These are phyloP conservation scores for Himalopsyche tibetana DNA, from an alignment of 2,888 invertebrate genomes.

Conservation along the genomic window DNA sequence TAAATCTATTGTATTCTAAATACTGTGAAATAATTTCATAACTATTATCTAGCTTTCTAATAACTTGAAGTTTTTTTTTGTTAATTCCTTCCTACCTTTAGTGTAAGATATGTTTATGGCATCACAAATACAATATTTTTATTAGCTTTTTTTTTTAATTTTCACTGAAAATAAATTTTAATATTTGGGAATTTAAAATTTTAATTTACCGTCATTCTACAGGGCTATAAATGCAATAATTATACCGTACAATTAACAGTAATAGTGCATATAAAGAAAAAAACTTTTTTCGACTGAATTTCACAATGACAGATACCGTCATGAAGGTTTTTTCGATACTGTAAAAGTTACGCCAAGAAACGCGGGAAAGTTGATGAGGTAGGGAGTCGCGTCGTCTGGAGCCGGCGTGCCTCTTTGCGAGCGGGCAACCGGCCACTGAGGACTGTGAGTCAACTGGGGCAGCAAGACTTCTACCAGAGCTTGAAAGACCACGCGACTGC, in stretches of 20 bases:
- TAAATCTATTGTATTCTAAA: too few relatives aligned
- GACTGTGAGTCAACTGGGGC: constrained; percentile 37
- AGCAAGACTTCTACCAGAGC: background rate
- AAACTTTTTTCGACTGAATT: background rate
- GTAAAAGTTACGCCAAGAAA: constrained; percentile 45
- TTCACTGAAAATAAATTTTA: too few relatives aligned
- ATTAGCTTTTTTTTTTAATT: too few relatives aligned
- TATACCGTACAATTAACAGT: background rate
- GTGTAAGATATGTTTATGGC: too few relatives aligned
- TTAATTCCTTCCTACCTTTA: too few relatives aligned
- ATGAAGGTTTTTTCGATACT: background rate
- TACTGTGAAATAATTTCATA: too few relatives aligned
- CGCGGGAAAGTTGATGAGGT: constrained; percentile 32
- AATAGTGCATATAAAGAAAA: background rate
- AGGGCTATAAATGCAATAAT: constrained; percentile 2
- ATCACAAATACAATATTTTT: too few relatives aligned
- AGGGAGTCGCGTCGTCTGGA: constrained; percentile 39
- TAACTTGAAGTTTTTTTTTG: too few relatives aligned
- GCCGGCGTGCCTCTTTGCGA: constrained; percentile 55
- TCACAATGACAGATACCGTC: background rate
- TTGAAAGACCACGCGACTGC: constrained; percentile 48
- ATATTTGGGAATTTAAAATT: background rate
- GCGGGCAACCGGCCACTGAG: constrained; percentile 64
- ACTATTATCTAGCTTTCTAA: too few relatives aligned
- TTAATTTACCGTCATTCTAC: background rate